phyloP scores from a whole-genome alignment of 2,113 vertebrate species.

The Platysternon megacephalum region DNA sequence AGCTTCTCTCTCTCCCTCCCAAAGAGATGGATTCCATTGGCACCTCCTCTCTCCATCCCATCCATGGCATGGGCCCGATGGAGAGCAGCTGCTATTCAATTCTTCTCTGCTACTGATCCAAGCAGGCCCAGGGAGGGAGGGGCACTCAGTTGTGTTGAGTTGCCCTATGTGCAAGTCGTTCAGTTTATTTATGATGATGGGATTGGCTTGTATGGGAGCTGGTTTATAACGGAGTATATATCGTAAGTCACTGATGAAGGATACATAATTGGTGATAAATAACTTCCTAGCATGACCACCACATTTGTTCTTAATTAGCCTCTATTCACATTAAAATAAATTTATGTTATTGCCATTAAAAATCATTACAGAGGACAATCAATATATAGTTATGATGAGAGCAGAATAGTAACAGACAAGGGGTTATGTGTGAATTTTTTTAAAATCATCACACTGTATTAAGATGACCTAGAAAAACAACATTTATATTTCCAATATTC shows the following conservation, averaged over 20 bases:
- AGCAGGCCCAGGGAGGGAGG: background rate
- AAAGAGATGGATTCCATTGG: constrained; percentile 13
- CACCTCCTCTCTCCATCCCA: background rate
- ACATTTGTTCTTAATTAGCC: constrained; percentile 62
- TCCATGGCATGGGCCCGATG: constrained; percentile 8
- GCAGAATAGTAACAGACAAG: constrained; percentile 17
- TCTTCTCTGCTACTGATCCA: background rate
- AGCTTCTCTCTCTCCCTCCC: background rate
- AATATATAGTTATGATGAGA: background rate
- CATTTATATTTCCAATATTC: background rate
- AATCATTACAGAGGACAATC: constrained; percentile 53
- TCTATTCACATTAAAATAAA: constrained; percentile 21
- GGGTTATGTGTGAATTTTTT: background rate
- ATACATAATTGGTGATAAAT: constrained; percentile 21
- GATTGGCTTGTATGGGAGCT: background rate
- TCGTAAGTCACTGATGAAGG: background rate
- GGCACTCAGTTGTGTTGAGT: background rate
- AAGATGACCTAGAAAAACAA: constrained; percentile 60
- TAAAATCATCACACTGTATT: constrained; percentile 19
- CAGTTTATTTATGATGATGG: background rate
- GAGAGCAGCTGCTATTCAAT: background rate
- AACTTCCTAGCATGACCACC: background rate
- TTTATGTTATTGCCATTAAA: constrained; percentile 47
- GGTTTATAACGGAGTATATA: background rate
- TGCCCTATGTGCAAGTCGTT: background rate